Evolutionary conservation across 2,113 vertebrate genomes (phyloP).

Genomic region (Mastomys natalensis): DNA sequence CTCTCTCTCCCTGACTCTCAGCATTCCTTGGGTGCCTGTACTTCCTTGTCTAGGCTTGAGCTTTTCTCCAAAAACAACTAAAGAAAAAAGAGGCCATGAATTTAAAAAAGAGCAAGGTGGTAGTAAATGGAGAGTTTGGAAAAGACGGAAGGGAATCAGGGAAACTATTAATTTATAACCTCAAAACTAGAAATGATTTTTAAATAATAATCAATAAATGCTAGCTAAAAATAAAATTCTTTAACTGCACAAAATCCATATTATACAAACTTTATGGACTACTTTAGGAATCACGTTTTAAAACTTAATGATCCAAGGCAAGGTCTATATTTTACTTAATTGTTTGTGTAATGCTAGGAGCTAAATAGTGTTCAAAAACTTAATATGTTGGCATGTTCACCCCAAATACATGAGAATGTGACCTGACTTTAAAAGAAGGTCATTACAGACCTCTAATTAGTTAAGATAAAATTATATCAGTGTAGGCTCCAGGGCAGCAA

Average conservation of each 20-base stretch:
- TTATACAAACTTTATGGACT: not conserved
- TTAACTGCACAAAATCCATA: not conserved
- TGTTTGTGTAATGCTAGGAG: not conserved
- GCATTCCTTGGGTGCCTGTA: not conserved
- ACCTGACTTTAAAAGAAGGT: not conserved
- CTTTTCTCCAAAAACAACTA: not conserved
- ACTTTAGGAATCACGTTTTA: not conserved
- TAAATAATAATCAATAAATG: not conserved
- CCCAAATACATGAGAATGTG: not conserved
- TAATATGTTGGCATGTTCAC: not conserved
- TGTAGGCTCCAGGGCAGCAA: not conserved
- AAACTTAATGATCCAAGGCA: not conserved
- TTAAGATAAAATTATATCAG: not conserved
- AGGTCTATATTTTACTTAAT: not conserved
- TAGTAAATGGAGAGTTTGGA: not conserved
- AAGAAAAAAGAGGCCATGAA: not conserved
- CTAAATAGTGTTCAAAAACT: not conserved
- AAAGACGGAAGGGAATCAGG: not conserved
- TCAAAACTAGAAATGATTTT: not conserved
- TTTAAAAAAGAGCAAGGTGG: not conserved
- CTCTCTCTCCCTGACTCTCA: not conserved
- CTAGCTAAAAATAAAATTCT: not conserved
- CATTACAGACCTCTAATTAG: not conserved
- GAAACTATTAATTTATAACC: not conserved
- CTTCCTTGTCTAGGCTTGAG: not conserved